phyloP scores from a whole-genome alignment of 2,797 vertebrate genomes.

The Anguilla obscura region DNA sequence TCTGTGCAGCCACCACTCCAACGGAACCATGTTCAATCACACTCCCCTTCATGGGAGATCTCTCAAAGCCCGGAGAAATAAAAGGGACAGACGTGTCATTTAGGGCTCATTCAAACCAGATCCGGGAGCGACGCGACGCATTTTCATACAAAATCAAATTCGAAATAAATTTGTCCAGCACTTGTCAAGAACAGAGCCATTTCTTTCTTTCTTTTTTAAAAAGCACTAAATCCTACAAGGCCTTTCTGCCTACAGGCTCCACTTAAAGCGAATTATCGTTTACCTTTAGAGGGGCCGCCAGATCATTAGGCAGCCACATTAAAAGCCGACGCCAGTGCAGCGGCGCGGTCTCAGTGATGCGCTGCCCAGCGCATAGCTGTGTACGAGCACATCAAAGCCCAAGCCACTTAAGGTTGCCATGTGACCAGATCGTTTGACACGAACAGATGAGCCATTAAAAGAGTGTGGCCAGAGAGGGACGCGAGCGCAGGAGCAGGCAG shows the following conservation, averaged over 20 bases:
- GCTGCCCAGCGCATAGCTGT: conserved; percentile 65
- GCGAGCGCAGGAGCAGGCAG: conserved; percentile 61
- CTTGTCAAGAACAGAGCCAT: conserved; percentile 60
- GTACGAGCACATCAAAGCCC: conserved; percentile 70
- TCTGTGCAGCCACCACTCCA: conserved; percentile 49
- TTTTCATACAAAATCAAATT: conserved; percentile 44
- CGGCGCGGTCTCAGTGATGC: conserved; percentile 74
- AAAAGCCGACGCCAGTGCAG: conserved; percentile 77
- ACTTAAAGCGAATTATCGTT: conserved; percentile 84
- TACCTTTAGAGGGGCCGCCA: conserved; percentile 78
- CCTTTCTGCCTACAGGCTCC: conserved; percentile 76
- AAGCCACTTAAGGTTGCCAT: conserved; percentile 72
- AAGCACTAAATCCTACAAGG: conserved; percentile 67
- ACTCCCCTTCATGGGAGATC: conserved; percentile 54
- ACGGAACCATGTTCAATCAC: conserved; percentile 65
- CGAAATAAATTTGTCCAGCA: conserved; percentile 49
- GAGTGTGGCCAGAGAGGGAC: conserved; percentile 48
- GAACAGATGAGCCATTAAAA: conserved; percentile 82
- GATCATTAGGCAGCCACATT: conserved; percentile 83
- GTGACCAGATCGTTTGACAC: conserved; percentile 79
- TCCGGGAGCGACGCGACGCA: background rate
- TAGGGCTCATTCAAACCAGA: conserved; percentile 3
- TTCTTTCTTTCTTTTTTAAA: conserved; percentile 33
- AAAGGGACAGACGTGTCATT: conserved; percentile 12
- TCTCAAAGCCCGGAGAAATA: conserved; percentile 46